These are phyloP conservation scores for Drosophila anomalata DNA, from an alignment of 2,888 invertebrate species.

Conservation along the genomic window DNA sequence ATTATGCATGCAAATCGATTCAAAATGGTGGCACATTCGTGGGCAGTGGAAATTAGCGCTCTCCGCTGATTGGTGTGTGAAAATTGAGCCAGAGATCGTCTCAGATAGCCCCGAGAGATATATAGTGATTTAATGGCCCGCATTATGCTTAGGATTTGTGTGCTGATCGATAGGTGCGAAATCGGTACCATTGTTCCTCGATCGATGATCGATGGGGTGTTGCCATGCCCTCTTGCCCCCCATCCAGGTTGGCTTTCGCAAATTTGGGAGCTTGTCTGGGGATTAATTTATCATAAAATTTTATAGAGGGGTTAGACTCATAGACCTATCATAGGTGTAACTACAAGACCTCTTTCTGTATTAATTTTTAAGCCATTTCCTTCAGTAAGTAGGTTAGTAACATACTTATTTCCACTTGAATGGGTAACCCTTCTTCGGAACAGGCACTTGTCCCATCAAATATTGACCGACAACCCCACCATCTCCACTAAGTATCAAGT, in stretches of 20 bases:
- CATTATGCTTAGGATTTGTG: constrained; percentile 43
- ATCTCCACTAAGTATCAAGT: constrained; percentile 33
- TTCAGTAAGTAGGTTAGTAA: not conserved
- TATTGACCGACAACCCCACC: constrained; percentile 27
- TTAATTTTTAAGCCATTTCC: not conserved
- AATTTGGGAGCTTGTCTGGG: constrained; percentile 8
- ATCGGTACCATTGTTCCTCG: constrained; percentile 29
- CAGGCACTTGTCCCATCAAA: constrained; percentile 28
- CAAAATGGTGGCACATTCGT: constrained; percentile 60
- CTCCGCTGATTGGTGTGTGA: constrained; percentile 75
- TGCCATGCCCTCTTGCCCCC: not conserved
- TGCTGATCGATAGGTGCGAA: constrained; percentile 63
- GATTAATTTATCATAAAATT: not conserved
- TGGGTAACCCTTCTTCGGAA: not conserved
- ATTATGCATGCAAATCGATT: constrained; percentile 72
- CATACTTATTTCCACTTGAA: not conserved
- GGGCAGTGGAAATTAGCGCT: constrained; percentile 60
- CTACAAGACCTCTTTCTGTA: too few species aligned
- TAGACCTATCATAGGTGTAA: not conserved
- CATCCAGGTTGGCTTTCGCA: constrained; percentile 17
- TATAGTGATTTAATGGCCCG: constrained; percentile 50
- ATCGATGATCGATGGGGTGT: constrained; percentile 38
- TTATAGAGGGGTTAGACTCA: not conserved
- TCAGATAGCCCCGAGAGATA: constrained; percentile 28
- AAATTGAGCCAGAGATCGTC: constrained; percentile 61